Percentiles rank a stretch among this genome's conserved stretches.
phyloP scores from a whole-genome alignment of 2,888 invertebrate genomes.

The Lochmaea capreae region DNA sequence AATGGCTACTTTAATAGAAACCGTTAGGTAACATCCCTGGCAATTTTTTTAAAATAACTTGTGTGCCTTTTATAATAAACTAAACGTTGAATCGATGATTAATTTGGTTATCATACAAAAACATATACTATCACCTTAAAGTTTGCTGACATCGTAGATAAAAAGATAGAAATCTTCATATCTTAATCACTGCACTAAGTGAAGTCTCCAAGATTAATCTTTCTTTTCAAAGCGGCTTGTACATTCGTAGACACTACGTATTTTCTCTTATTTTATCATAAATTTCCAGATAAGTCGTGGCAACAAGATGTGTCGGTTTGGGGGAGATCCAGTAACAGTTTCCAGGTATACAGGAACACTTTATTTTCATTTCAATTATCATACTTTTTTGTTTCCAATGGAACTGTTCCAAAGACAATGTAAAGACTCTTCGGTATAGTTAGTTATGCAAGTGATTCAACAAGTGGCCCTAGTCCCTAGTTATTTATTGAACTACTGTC shows the following conservation, averaged over 20 bases:
- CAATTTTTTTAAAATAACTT: slow-evolving; percentile 9
- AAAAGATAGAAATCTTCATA: slow-evolving; percentile 41
- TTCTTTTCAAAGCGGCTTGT: slow-evolving; percentile 38
- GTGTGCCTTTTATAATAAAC: slow-evolving; percentile 9
- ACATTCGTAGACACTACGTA: slow-evolving; percentile 34
- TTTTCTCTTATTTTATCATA: slow-evolving; percentile 42
- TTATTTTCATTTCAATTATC: not conserved
- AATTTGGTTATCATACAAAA: slow-evolving; percentile 19
- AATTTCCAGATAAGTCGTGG: slow-evolving; percentile 25
- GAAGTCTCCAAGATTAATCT: slow-evolving; percentile 43
- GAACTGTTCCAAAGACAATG: not conserved
- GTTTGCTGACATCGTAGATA: slow-evolving; percentile 31
- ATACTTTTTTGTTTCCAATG: no score
- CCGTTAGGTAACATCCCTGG: slow-evolving; percentile 18
- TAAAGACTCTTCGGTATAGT: no score
- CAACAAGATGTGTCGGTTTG: slow-evolving; percentile 7
- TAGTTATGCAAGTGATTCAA: no score
- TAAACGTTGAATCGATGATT: slow-evolving; percentile 21
- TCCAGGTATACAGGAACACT: not conserved
- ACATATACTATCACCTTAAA: slow-evolving; percentile 21
- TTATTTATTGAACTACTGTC: no score
- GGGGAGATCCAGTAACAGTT: slow-evolving; percentile 2
- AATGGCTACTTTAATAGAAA: slow-evolving; percentile 1
- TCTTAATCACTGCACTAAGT: slow-evolving; percentile 45
- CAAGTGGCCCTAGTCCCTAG: no score